Conservation (phyloP, 2,888 invertebrate genomes). For the Xestia c-nigrum region DNA sequence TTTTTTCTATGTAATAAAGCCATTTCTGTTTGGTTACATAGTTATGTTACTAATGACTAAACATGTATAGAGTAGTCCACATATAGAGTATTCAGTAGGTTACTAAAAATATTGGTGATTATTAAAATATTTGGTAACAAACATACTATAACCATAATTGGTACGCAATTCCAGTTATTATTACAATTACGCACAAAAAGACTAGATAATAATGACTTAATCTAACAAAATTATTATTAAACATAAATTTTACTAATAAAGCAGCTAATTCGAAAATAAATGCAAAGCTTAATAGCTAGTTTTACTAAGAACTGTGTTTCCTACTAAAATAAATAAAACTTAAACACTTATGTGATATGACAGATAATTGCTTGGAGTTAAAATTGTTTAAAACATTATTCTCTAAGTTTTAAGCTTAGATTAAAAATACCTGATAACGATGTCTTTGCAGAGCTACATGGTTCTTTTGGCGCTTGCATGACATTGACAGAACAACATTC, state of each 20-base stretch:
- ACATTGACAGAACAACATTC: neutral
- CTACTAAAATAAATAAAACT: constrained; percentile 52
- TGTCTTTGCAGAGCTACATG: neutral
- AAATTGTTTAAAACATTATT: constrained; percentile 40
- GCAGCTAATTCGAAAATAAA: constrained; percentile 60
- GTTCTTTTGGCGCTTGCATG: neutral
- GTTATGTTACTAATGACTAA: constrained; percentile 12
- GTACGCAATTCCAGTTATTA: constrained; percentile 29
- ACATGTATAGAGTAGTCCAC: constrained; percentile 29
- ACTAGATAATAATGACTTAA: neutral
- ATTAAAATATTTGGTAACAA: constrained; percentile 14
- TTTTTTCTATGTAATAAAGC: neutral
- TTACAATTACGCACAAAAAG: constrained; percentile 5
- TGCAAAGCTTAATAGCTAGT: constrained; percentile 66
- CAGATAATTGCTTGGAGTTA: constrained; percentile 73
- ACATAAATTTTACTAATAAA: constrained; percentile 25
- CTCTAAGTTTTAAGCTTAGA: constrained; percentile 32
- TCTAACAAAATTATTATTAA: constrained; percentile 3
- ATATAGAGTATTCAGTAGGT: constrained; percentile 36
- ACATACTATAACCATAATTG: neutral
- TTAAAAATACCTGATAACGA: constrained; percentile 25
- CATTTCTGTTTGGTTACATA: neutral
- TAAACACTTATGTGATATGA: constrained; percentile 75
- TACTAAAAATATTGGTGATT: constrained; percentile 2
- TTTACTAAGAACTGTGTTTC: neutral